Percentiles rank a stretch among this genome's conserved stretches.
phyloP scores from a whole-genome alignment of 2,888 invertebrate genomes.

The Lithophane leautieri region DNA sequence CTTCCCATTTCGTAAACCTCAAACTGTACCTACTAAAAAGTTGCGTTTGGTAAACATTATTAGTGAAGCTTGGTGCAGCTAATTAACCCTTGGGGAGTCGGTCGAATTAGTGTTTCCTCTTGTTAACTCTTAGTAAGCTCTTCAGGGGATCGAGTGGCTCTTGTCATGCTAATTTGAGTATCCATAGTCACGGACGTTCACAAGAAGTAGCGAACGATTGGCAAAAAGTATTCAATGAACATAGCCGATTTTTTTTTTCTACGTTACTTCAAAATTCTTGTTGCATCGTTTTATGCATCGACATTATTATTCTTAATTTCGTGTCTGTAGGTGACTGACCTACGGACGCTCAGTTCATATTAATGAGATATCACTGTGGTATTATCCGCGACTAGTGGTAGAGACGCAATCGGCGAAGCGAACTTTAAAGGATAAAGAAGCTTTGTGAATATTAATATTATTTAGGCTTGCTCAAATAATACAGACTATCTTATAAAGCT shows the following conservation, averaged over 20 bases:
- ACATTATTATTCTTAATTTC: constrained; percentile 43
- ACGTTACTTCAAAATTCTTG: constrained; percentile 38
- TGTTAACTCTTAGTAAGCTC: constrained; percentile 10
- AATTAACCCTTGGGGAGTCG: constrained; percentile 22
- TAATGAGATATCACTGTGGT: constrained; percentile 27
- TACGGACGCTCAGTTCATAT: constrained; percentile 33
- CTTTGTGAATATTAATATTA: background rate
- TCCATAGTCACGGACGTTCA: background rate
- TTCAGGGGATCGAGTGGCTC: constrained; percentile 11
- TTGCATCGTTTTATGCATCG: constrained; percentile 16
- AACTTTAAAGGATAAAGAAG: background rate
- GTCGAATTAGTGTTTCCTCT: constrained; percentile 7
- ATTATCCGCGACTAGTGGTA: background rate
- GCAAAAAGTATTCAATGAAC: background rate
- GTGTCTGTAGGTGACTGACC: constrained; percentile 47
- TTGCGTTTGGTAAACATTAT: no score
- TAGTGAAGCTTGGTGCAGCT: constrained; percentile 2
- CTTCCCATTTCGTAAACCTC: no score
- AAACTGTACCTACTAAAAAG: no score
- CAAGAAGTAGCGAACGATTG: background rate
- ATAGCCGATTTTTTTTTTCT: background rate
- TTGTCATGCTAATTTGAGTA: constrained; percentile 25
- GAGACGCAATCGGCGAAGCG: background rate
- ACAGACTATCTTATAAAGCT: background rate
- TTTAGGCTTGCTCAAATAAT: constrained; percentile 7